A percentile compares a stretch with the other conserved stretches of the same genome.
These are phyloP conservation scores for Hirudinaria manillensis DNA, from an alignment of 2,888 invertebrate species.

Conservation along the genomic window DNA sequence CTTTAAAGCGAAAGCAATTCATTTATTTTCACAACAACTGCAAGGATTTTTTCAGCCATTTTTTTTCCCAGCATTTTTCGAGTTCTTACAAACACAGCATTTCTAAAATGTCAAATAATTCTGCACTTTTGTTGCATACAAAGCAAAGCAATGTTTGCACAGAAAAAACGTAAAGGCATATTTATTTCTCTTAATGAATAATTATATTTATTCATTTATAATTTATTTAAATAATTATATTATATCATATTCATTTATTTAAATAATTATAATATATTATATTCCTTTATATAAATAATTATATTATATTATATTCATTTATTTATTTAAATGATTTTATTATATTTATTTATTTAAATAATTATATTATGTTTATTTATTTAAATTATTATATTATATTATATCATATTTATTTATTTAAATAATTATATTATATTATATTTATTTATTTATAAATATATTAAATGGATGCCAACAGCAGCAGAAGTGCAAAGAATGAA, in stretches of 20 bases:
- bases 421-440: neutral
- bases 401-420: neutral
- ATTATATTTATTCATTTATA: neutral
- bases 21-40: too few relatives aligned
- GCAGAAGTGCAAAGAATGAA: too few relatives aligned
- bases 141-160: neutral
- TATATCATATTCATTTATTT: conserved; percentile 18
- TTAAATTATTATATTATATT: neutral
- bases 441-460: conserved; percentile 15
- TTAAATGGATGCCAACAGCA: neutral
- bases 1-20: too few relatives aligned
- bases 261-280: too few relatives aligned
- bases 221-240: neutral
- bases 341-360: neutral
- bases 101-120: too few relatives aligned
- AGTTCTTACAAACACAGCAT: too few relatives aligned
- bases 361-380: neutral
- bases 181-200: neutral
- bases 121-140: neutral
- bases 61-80: too few relatives aligned
- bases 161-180: too few relatives aligned
- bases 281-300: conserved; percentile 15
- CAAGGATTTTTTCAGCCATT: too few relatives aligned
- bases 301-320: neutral
- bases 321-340: neutral